Percentiles rank a stretch among this genome's conserved stretches.
Conservation (phyloP, 2,888 invertebrate genomes). For the Andrena hattorfiana region DNA sequence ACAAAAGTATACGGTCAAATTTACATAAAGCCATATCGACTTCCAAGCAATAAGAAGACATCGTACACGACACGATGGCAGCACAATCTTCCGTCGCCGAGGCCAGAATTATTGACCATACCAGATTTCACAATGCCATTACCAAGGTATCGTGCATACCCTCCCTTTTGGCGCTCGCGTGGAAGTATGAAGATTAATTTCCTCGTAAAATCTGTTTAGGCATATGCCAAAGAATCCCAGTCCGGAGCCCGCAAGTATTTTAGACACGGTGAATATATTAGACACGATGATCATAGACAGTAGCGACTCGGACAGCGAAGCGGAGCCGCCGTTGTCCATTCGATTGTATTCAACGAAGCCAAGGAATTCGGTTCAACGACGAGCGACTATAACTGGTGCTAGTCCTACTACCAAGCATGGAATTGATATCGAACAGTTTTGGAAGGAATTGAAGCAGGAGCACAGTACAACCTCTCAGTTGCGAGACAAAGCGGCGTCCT, state of each 20-base stretch:
- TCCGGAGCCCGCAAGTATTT: conserved; percentile 80
- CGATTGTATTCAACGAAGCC: conserved; percentile 92
- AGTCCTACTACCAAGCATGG: conserved; percentile 89
- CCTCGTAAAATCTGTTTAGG: conserved; percentile 66
- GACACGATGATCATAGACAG: conserved; percentile 85
- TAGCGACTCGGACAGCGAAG: conserved; percentile 86
- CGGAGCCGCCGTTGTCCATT: conserved; percentile 86
- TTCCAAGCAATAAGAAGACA: conserved; percentile 90
- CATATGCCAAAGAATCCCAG: conserved; percentile 80
- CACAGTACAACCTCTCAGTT: conserved; percentile 88
- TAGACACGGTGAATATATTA: conserved; percentile 78
- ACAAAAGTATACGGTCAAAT: conserved; percentile 92
- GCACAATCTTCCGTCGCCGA: conserved; percentile 89
- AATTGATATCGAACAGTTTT: conserved; percentile 90
- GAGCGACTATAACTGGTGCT: conserved; percentile 95
- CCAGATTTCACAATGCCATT: conserved; percentile 87
- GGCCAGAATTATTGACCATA: conserved; percentile 88
- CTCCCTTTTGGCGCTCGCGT: not conserved
- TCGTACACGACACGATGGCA: conserved; percentile 89
- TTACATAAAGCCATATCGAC: conserved; percentile 90
- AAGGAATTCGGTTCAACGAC: conserved; percentile 90
- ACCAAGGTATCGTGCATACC: conserved; percentile 84
- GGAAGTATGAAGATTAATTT: not conserved
- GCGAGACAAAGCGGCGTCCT: conserved; percentile 92
- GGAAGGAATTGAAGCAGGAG: conserved; percentile 89